Conservation (phyloP, 2,113 vertebrate genomes). For the Loxodonta africana region DNA sequence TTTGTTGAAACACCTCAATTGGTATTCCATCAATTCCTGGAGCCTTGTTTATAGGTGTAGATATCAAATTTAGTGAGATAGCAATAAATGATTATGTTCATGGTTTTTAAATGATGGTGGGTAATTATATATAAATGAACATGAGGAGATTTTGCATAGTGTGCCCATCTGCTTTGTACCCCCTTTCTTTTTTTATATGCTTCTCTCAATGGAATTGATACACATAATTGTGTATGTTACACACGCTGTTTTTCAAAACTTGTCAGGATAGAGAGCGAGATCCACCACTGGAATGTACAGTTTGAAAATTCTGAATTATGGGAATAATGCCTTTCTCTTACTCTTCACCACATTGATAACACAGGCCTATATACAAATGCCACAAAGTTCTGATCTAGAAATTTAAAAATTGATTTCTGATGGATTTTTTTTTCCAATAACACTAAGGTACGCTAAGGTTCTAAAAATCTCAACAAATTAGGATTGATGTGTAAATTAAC, state of each 20-base stretch:
- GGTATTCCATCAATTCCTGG: too few relatives aligned
- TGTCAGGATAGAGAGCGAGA: neutral
- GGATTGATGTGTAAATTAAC: neutral
- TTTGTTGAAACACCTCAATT: too few relatives aligned
- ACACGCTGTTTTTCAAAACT: neutral
- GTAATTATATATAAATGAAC: neutral
- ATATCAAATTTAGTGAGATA: neutral
- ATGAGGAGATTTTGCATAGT: neutral
- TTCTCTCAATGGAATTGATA: neutral
- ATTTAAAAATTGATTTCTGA: neutral
- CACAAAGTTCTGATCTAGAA: neutral
- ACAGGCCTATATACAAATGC: neutral
- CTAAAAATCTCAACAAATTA: neutral
- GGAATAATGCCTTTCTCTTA: neutral
- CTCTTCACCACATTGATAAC: neutral
- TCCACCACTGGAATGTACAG: neutral
- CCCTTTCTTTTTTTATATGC: neutral
- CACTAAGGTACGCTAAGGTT: neutral
- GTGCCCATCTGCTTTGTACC: neutral
- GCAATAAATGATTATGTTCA: neutral
- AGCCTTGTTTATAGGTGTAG: too few relatives aligned
- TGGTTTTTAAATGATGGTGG: neutral
- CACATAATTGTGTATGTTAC: neutral
- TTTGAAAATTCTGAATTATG: neutral
- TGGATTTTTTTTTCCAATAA: neutral